phyloP scores from a whole-genome alignment of 2,888 invertebrate species.

The Dolichopus griseipennis region DNA sequence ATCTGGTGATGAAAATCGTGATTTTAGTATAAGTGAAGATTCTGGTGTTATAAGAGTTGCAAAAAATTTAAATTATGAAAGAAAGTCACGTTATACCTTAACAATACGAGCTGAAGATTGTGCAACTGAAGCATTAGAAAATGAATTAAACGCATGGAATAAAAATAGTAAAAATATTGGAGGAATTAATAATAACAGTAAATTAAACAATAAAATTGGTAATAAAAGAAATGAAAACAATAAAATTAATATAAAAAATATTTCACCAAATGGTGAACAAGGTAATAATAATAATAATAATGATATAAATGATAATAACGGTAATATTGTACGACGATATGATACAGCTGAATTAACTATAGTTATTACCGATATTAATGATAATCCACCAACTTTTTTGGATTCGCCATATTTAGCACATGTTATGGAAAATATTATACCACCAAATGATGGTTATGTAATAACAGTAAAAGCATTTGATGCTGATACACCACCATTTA shows the following conservation, averaged over 20 bases:
- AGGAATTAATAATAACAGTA: slow-evolving; percentile 7
- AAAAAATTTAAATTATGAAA: slow-evolving; percentile 87
- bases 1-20: slow-evolving; percentile 80
- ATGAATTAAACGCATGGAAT: slow-evolving; percentile 10
- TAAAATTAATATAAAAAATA: background rate
- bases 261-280: slow-evolving; percentile 7
- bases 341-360: slow-evolving; percentile 77
- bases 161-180: background rate
- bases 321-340: slow-evolving; percentile 46
- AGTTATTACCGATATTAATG: slow-evolving; percentile 83
- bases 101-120: slow-evolving; percentile 84
- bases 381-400: slow-evolving; percentile 85
- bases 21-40: slow-evolving; percentile 86
- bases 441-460: slow-evolving; percentile 69
- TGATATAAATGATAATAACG: slow-evolving; percentile 13
- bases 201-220: slow-evolving; percentile 10
- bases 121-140: slow-evolving; percentile 53
- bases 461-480: slow-evolving; percentile 80
- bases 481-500: slow-evolving; percentile 83
- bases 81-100: slow-evolving; percentile 73
- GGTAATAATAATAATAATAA: slow-evolving; percentile 17
- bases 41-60: slow-evolving; percentile 84
- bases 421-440: slow-evolving; percentile 86
- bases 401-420: slow-evolving; percentile 91
- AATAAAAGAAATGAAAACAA: background rate